These are phyloP conservation scores for Myathropa florea DNA, from an alignment of 2,888 invertebrate genomes.

Conservation along the genomic window DNA sequence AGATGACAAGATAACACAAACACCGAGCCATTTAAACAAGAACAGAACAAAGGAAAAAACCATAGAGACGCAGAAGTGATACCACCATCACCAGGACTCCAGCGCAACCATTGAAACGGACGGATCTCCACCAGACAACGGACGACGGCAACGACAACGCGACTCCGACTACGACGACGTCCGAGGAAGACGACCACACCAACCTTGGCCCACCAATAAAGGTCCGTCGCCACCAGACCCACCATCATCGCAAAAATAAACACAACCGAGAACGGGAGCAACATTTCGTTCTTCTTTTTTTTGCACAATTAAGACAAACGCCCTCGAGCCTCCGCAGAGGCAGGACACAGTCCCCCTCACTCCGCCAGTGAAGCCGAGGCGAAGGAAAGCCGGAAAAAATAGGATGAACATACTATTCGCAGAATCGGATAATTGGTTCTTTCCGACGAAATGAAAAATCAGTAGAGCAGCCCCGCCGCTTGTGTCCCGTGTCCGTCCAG, in stretches of 20 bases:
- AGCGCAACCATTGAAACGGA: slow-evolving; percentile 44
- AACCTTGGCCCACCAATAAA: slow-evolving; percentile 45
- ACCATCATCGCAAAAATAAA: slow-evolving; percentile 46
- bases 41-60: neutral
- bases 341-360: neutral
- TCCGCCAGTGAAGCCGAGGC: neutral
- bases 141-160: slow-evolving; percentile 36
- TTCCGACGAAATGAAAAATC: slow-evolving; percentile 50
- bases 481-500: slow-evolving; percentile 47
- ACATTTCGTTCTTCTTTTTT: neutral
- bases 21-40: slow-evolving; percentile 19
- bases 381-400: neutral
- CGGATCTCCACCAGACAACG: slow-evolving; percentile 42
- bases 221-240: neutral
- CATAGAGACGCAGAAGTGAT: neutral
- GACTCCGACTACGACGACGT: neutral
- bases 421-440: slow-evolving; percentile 57
- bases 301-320: slow-evolving; percentile 33
- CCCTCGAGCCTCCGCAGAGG: neutral
- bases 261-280: slow-evolving; percentile 1
- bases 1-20: slow-evolving; percentile 65
- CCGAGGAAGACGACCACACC: neutral
- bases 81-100: slow-evolving; percentile 15
- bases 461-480: slow-evolving; percentile 27
- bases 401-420: slow-evolving; percentile 39